phyloP scores from a whole-genome alignment of 2,113 vertebrate species.

The Zeus faber region DNA sequence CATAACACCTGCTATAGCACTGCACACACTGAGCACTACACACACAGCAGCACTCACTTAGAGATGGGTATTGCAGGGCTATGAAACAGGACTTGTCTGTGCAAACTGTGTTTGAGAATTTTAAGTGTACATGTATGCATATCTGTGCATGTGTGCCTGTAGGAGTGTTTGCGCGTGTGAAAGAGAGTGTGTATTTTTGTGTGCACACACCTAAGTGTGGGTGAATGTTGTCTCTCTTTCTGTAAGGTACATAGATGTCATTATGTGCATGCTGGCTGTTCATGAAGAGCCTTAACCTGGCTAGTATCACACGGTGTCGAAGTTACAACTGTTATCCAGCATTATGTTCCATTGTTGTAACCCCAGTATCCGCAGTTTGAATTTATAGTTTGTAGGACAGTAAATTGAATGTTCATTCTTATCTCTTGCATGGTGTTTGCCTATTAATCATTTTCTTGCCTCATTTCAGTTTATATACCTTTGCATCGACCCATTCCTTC shows the following conservation, averaged over 20 bases:
- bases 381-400: conserved; percentile 22
- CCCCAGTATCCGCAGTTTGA: not conserved
- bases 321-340: conserved; percentile 6
- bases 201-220: not conserved
- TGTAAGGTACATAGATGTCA: conserved; percentile 15
- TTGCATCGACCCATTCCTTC: not conserved
- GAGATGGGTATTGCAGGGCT: conserved; percentile 34
- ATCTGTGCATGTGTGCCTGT: not conserved
- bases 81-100: conserved; percentile 27
- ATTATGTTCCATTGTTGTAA: not conserved
- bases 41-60: conserved; percentile 42
- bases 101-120: conserved; percentile 12
- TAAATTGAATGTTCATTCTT: conserved; percentile 17
- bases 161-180: not conserved
- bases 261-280: conserved; percentile 13
- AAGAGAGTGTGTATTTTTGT: not conserved
- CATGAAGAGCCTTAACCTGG: conserved; percentile 10
- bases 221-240: conserved; percentile 1
- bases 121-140: not conserved
- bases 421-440: conserved; percentile 5
- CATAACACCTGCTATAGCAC: conserved; percentile 61
- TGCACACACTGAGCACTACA: conserved; percentile 51
- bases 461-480: conserved; percentile 1
- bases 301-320: not conserved
- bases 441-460: conserved; percentile 10